phyloP scores from a whole-genome alignment of 2,797 vertebrate species.

The Tokudaia tokunoshimensis region DNA sequence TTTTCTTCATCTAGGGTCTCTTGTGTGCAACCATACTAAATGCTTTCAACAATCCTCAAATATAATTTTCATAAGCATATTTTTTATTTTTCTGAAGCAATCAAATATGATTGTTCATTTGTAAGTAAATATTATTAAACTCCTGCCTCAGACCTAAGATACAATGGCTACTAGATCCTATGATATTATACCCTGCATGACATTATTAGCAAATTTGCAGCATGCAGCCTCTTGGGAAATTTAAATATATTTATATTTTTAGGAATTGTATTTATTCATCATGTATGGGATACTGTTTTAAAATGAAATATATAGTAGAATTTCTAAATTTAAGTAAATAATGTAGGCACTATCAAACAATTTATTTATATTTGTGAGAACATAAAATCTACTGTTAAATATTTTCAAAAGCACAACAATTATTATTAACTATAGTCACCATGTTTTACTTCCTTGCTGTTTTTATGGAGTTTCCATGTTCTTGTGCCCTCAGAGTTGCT shows the following conservation, averaged over 20 bases:
- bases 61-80: background rate
- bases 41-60: background rate
- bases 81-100: background rate
- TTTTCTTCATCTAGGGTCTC: background rate
- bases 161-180: too few relatives aligned
- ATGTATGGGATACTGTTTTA: background rate
- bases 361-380: background rate
- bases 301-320: background rate
- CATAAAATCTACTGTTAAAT: too few relatives aligned
- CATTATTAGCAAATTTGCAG: background rate
- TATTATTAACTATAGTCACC: background rate
- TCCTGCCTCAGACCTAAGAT: background rate
- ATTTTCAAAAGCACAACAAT: background rate
- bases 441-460: background rate
- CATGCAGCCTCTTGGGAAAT: background rate
- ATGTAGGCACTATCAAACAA: background rate
- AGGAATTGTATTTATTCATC: background rate
- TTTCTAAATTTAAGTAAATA: background rate
- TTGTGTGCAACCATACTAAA: background rate
- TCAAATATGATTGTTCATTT: background rate
- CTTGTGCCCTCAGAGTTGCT: background rate
- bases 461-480: background rate
- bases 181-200: background rate
- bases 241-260: background rate
- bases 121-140: background rate